phyloP scores from a whole-genome alignment of 2,113 vertebrate genomes.

The Gymnobelideus leadbeateri region DNA sequence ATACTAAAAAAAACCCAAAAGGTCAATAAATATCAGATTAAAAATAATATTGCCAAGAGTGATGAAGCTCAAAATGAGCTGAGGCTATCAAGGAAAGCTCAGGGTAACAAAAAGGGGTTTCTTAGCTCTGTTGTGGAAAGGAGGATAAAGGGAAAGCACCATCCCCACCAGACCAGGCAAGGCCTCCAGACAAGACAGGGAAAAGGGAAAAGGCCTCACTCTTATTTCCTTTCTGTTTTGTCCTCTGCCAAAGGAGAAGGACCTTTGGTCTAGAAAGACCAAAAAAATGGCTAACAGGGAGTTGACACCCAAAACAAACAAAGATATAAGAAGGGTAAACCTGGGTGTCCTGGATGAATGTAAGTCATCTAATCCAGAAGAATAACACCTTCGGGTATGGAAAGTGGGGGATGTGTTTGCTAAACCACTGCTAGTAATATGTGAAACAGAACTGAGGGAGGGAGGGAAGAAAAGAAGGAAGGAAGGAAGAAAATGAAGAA shows the following conservation, averaged over 20 bases:
- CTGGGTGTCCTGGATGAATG: neutral
- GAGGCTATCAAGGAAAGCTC: too few relatives aligned
- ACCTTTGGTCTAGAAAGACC: neutral
- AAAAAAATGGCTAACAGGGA: neutral
- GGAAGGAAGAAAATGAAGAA: too few relatives aligned
- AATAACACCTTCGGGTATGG: neutral
- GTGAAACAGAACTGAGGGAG: neutral
- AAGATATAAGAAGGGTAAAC: neutral
- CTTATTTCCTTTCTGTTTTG: neutral
- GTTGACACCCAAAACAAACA: neutral
- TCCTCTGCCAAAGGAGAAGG: neutral
- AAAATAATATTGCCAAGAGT: too few relatives aligned
- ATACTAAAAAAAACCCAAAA: too few relatives aligned
- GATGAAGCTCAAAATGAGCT: too few relatives aligned
- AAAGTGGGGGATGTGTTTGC: neutral
- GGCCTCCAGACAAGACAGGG: neutral
- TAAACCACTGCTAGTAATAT: neutral
- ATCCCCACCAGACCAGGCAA: neutral
- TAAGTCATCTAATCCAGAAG: neutral
- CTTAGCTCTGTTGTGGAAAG: neutral
- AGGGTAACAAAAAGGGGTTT: too few relatives aligned
- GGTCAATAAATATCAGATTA: too few relatives aligned
- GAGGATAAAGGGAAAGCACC: neutral
- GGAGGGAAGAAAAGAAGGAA: too few relatives aligned
- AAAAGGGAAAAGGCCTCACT: neutral